phyloP scores from a whole-genome alignment of 1,140 invertebrate genomes.

The Propsilocerus akamusi region DNA sequence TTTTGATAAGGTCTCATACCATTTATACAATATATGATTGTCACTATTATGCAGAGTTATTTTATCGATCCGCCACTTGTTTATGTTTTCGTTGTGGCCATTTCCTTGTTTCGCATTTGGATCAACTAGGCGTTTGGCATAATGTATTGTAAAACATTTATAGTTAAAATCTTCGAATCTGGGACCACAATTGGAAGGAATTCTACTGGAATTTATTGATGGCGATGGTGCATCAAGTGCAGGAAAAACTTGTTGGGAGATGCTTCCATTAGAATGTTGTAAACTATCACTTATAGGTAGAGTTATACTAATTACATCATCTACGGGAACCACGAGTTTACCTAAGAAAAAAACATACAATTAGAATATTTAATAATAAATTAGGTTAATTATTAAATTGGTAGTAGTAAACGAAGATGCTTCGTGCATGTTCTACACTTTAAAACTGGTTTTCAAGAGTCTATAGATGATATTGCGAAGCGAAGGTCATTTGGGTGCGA shows the following conservation, averaged over 20 bases:
- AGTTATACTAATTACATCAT: constrained; percentile 4
- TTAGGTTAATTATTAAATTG: constrained; percentile 3
- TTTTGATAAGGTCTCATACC: constrained; percentile 38
- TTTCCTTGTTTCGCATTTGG: constrained; percentile 24
- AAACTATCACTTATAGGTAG: neutral
- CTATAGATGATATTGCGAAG: too few species aligned
- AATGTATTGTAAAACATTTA: constrained; percentile 39
- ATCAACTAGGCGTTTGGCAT: constrained; percentile 28
- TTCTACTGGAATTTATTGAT: constrained; percentile 18
- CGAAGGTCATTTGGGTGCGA: too few species aligned
- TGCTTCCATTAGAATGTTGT: neutral
- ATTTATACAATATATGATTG: constrained; percentile 35
- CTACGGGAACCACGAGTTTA: neutral
- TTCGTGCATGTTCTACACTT: too few species aligned
- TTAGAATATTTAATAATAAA: constrained; percentile 6
- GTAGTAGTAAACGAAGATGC: too few species aligned
- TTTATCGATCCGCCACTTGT: constrained; percentile 36
- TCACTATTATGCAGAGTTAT: constrained; percentile 39
- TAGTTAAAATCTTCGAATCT: constrained; percentile 17
- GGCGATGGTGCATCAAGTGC: constrained; percentile 29
- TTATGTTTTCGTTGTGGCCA: constrained; percentile 9
- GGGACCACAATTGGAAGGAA: constrained; percentile 13
- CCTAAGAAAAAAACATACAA: constrained; percentile 6
- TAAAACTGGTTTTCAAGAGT: too few species aligned
- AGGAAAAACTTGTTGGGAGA: constrained; percentile 28